A percentile compares a stretch with the other conserved stretches of the same genome.
Evolutionary conservation across 2,797 vertebrate species (phyloP).

Genomic region (Sebastes itinus): DNA sequence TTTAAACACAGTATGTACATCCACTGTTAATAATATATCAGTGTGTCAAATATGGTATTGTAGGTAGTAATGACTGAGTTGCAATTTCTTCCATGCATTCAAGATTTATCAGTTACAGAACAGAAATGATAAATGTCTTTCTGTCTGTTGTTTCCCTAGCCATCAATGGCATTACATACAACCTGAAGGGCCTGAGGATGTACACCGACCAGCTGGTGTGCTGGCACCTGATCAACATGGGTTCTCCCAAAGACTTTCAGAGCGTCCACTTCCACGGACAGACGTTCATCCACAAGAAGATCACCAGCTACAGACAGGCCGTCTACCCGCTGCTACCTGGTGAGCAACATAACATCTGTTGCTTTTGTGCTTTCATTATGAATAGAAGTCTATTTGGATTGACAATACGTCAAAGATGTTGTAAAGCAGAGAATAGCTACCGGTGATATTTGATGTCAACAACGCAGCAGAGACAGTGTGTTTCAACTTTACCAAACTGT

Average conservation of each 20-base stretch:
- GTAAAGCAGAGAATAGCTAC: background rate
- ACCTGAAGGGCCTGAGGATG: slow-evolving; percentile 92
- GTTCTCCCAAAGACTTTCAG: slow-evolving; percentile 88
- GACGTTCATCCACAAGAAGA: slow-evolving; percentile 87
- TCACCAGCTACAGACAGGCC: slow-evolving; percentile 84
- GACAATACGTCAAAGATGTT: background rate
- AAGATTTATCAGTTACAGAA: background rate
- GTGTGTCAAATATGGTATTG: background rate
- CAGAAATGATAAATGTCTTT: background rate
- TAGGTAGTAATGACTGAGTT: background rate
- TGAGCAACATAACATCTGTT: slow-evolving; percentile 54
- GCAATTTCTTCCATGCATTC: background rate
- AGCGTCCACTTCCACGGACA: slow-evolving; percentile 95
- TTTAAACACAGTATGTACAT: background rate
- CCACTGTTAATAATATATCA: background rate
- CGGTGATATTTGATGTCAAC: background rate
- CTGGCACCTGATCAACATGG: slow-evolving; percentile 94
- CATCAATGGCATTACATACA: slow-evolving; percentile 92
- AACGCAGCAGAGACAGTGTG: background rate
- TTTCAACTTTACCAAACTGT: background rate
- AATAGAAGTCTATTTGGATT: background rate
- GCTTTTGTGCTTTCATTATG: background rate
- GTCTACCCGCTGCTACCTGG: slow-evolving; percentile 91
- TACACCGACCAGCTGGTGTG: slow-evolving; percentile 87
- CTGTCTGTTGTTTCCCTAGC: slow-evolving; percentile 73